Evolutionary conservation across 2,113 vertebrate genomes (phyloP).

Genomic region (Rhinoderma darwinii): DNA sequence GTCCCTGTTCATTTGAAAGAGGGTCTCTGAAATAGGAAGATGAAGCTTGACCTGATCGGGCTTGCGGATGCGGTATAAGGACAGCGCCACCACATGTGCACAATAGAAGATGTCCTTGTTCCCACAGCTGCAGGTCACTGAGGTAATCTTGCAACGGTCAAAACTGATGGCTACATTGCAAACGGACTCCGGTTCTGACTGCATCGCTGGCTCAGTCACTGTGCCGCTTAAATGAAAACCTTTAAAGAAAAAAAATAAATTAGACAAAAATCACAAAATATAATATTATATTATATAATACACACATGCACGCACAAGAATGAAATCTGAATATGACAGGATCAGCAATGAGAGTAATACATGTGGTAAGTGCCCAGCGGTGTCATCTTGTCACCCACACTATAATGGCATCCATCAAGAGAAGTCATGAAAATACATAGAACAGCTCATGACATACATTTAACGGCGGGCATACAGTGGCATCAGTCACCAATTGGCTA

Average conservation of each 20-base stretch:
- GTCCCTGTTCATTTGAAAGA: conserved; percentile 99
- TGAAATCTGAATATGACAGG: too few species aligned
- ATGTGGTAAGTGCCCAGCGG: too few species aligned
- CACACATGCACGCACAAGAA: too few species aligned
- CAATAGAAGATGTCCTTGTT: conserved; percentile 99
- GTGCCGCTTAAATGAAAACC: conserved; percentile 98
- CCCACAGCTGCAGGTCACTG: conserved; percentile 97
- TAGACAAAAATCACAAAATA: neutral
- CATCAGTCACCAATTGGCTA: too few species aligned
- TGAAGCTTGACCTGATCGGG: conserved; percentile 98
- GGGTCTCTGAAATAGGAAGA: conserved; percentile 98
- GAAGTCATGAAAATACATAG: too few species aligned
- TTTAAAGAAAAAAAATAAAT: conserved; percentile 64
- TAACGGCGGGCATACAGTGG: too few species aligned
- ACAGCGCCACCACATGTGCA: conserved; percentile 95
- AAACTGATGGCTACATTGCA: conserved; percentile 99
- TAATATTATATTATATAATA: too few species aligned
- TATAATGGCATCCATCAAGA: too few species aligned
- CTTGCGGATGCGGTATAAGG: conserved; percentile 96
- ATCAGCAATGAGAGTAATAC: too few species aligned
- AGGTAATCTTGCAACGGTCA: conserved; percentile 99
- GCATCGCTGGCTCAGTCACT: conserved; percentile 92
- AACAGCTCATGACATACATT: too few species aligned
- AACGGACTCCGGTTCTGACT: conserved; percentile 91
- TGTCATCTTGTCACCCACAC: too few species aligned